Conservation (phyloP, 2,113 vertebrate genomes). For the Progne subis region DNA sequence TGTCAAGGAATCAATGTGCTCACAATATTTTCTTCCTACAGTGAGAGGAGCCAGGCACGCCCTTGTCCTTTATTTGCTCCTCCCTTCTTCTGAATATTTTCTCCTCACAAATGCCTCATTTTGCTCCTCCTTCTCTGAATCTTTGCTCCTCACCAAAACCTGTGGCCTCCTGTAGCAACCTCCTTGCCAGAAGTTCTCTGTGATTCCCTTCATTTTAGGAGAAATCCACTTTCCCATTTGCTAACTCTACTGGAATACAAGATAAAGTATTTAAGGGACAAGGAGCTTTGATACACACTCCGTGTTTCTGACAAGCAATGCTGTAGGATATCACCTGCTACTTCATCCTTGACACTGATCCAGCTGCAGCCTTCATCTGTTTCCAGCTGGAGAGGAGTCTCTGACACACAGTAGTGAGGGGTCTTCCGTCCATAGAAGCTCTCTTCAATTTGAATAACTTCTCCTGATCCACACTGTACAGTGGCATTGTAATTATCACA, state of each 20-base stretch:
- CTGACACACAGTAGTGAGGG: slow-evolving; percentile 81
- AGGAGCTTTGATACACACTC: background rate
- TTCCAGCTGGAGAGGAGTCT: background rate
- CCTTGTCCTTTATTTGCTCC: background rate
- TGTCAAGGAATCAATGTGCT: background rate
- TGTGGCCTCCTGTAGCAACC: background rate
- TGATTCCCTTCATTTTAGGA: background rate
- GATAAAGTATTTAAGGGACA: background rate
- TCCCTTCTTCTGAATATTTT: background rate
- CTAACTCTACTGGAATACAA: background rate
- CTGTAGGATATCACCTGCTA: slow-evolving; percentile 79
- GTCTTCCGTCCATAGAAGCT: slow-evolving; percentile 87
- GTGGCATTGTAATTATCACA: slow-evolving; percentile 84
- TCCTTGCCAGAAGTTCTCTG: background rate
- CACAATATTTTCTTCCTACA: rapidly evolving
- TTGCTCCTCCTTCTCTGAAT: background rate
- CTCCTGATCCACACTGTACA: slow-evolving; percentile 86
- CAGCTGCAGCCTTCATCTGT: slow-evolving; percentile 82
- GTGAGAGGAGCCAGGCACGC: background rate
- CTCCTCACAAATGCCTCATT: background rate
- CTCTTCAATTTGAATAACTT: slow-evolving; percentile 85
- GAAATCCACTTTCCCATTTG: background rate
- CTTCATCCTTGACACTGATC: slow-evolving; percentile 80
- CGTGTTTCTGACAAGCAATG: background rate
- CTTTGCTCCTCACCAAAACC: background rate